phyloP scores from a whole-genome alignment of 1,140 invertebrate genomes.

The Myzus persicae region DNA sequence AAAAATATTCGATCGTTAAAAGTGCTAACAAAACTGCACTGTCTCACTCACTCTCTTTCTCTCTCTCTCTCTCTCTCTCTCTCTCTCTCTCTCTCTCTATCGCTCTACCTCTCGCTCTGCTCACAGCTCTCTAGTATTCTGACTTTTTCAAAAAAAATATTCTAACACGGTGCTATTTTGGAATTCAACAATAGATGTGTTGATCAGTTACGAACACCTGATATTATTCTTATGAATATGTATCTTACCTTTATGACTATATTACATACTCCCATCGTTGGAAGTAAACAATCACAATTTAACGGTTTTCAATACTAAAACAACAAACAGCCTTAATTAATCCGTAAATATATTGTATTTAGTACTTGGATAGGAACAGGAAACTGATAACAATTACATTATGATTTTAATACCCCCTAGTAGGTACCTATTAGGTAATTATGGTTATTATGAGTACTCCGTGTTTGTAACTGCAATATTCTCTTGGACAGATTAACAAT shows the following conservation, averaged over 20 bases:
- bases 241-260: background rate
- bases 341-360: background rate
- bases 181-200: background rate
- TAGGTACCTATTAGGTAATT: too few species aligned
- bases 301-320: background rate
- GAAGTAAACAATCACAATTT: background rate
- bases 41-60: too few species aligned
- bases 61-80: too few species aligned
- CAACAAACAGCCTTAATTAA: background rate
- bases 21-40: background rate
- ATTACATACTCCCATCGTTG: background rate
- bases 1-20: conserved; percentile 20
- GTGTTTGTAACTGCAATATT: too few species aligned
- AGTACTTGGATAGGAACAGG: background rate
- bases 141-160: background rate
- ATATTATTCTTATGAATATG: background rate
- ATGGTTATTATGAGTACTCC: too few species aligned
- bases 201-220: too few species aligned
- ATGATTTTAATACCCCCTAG: too few species aligned
- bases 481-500: too few species aligned
- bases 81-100: background rate
- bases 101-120: too few species aligned
- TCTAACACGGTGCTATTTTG: background rate
- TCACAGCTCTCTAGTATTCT: background rate
- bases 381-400: background rate